Base-by-base conservation (phyloP, 2,888 invertebrate genomes). In the Meiosimyza decipiens region DNA sequence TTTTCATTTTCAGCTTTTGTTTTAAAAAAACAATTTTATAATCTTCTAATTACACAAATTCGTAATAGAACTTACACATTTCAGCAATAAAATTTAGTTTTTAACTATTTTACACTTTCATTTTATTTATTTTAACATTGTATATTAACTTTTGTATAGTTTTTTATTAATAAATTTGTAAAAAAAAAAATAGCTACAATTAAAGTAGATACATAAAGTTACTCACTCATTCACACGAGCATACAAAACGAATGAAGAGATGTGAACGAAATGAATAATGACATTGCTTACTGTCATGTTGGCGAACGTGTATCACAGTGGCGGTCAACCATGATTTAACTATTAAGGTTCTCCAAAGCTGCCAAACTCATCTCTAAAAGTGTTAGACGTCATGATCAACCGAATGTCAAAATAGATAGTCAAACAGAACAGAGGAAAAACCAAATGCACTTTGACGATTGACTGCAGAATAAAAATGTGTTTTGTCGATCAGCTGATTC, bases 101-200 rank as follows among this genome's bases (percentile, higher is more conserved):
- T 64, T 49, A 49, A 63, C 28, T 62, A 47, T 59, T 16, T 16
- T 62, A 57, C 47, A 74, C 62, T 65, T 62, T 66, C 22, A 64
- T 62, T 59, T 18, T 12, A 62, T 16, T 4, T 12, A 50, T 28
- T 49, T 33, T 6, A 15, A 9, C 5, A 12, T 51, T 13, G 6
- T 18, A 18, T 28, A 49, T 71, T 50, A 54, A 67, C 52, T 66
- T 72, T 71, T 60, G n/a, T 62, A 33, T 28, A 70, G 40, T 62
- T 62, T 67, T 70, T 70, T 70, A 70, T 70, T 70, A 51, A 70
- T 70, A 52, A 62, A 57, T 40, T 62, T 62, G 51, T 12, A 7
- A 52, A 28, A 13, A 62, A 13, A 62, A 69, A 69, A 60, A 3
- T 60, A 60, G 33, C 60, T 51, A 16, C 7, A 70, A 16, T 52